Percentiles rank a stretch among this genome's conserved stretches.
Evolutionary conservation across 30 jellyfish, hydroid and myxozoan species (phyloP).

Genomic region (Cassiopea andromeda): DNA sequence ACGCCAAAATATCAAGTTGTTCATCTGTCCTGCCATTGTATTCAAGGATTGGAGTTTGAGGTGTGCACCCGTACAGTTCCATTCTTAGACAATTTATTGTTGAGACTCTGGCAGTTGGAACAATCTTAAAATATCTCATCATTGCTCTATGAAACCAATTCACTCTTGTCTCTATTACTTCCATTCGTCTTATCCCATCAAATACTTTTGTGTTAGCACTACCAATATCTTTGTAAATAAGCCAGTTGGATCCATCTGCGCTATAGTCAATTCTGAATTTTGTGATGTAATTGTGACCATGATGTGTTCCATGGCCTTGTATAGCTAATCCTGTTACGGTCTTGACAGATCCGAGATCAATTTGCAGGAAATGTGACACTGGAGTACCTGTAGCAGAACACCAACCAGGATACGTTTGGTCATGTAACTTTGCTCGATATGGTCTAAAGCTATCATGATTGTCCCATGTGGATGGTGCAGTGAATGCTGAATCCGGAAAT

Average conservation of each 20-base stretch:
- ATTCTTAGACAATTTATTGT: constrained; percentile 31
- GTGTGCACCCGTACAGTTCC: constrained; percentile 64
- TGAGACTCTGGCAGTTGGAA: constrained; percentile 12
- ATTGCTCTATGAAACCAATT: constrained; percentile 39
- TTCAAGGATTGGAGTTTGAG: constrained; percentile 18
- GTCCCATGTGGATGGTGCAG: constrained; percentile 18
- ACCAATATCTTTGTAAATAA: constrained; percentile 1
- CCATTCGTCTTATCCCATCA: not conserved
- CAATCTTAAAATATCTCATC: constrained; percentile 27
- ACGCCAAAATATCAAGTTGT: not conserved
- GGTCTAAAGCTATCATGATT: not conserved
- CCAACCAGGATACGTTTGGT: constrained; percentile 21
- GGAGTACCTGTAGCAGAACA: constrained; percentile 20
- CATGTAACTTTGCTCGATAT: constrained; percentile 30
- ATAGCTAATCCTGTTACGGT: constrained; percentile 39
- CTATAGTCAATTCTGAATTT: constrained; percentile 27
- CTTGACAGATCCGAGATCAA: constrained; percentile 43
- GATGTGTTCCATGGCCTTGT: constrained; percentile 14
- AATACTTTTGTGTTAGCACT: not conserved
- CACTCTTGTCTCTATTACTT: not conserved
- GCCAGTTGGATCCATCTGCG: constrained; percentile 15
- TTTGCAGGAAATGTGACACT: constrained; percentile 30
- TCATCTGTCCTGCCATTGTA: not conserved
- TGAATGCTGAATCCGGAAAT: constrained; percentile 41
- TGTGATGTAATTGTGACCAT: not conserved